Evolutionary conservation across 2,113 vertebrate species (phyloP).

Genomic region (Colaptes auratus): DNA sequence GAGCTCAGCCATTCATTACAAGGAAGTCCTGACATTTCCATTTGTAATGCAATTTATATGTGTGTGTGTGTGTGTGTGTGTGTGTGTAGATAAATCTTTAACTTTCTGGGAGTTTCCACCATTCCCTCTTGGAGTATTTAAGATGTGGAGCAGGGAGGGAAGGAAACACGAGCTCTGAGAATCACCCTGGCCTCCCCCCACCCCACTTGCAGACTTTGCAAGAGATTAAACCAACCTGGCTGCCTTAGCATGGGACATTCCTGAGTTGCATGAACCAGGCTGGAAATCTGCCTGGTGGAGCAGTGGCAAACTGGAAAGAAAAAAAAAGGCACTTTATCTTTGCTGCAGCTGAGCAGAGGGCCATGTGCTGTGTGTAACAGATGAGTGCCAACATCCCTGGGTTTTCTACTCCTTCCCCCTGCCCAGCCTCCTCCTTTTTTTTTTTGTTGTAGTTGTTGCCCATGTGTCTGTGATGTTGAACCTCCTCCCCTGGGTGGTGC

Average conservation of each 20-base stretch:
- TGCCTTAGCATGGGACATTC: constrained; percentile 19
- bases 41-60: not conserved
- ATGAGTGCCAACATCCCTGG: not conserved
- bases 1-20: not conserved
- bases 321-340: not conserved
- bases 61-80: not conserved
- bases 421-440: not conserved
- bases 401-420: not conserved
- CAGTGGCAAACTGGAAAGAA: not conserved
- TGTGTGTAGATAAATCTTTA: not conserved
- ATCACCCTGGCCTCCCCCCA: fast-evolving
- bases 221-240: not conserved
- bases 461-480: not conserved
- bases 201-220: not conserved
- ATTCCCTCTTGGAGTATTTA: not conserved
- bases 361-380: not conserved
- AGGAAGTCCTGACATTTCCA: not conserved
- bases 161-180: not conserved
- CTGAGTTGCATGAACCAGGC: constrained; percentile 14
- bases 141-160: not conserved
- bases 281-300: constrained; percentile 15
- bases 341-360: not conserved
- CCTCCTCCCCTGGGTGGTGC: not conserved
- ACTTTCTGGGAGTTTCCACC: not conserved
- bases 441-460: not conserved